These are phyloP conservation scores for Gymnogyps californianus DNA, from an alignment of 2,113 vertebrate genomes.

Conservation along the genomic window DNA sequence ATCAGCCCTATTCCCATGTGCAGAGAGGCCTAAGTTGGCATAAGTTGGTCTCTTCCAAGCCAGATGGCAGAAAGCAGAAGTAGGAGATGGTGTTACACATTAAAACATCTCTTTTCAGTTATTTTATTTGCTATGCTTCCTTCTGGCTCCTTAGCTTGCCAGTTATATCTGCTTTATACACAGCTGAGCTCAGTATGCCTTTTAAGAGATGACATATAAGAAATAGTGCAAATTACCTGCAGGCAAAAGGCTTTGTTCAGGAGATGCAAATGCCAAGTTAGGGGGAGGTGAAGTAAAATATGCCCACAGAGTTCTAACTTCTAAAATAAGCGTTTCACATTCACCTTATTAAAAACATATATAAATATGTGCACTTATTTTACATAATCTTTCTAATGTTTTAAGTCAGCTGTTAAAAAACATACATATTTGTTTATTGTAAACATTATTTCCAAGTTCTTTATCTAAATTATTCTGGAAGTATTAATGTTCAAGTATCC, in stretches of 20 bases:
- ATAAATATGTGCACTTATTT: not conserved
- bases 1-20: constrained; percentile 45
- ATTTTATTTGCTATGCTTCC: constrained; percentile 57
- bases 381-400: not conserved
- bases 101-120: constrained; percentile 60
- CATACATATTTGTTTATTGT: not conserved
- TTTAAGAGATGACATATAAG: constrained; percentile 30
- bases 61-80: constrained; percentile 62
- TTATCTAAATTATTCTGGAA: not conserved
- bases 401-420: not conserved
- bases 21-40: constrained; percentile 43
- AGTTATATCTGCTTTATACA: constrained; percentile 47
- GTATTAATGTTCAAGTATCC: not conserved
- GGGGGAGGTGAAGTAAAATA: not conserved
- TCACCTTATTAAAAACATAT: not conserved
- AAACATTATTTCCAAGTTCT: not conserved
- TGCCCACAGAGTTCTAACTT: not conserved
- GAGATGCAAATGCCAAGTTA: not conserved
- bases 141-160: constrained; percentile 41
- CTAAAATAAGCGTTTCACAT: not conserved
- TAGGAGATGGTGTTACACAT: constrained; percentile 61
- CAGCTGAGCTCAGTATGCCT: constrained; percentile 10
- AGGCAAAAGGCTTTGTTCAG: constrained; percentile 33
- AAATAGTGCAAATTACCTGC: constrained; percentile 32
- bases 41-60: constrained; percentile 34